These are phyloP conservation scores for Acleris holmiana DNA, from an alignment of 2,888 invertebrate genomes.

Conservation along the genomic window DNA sequence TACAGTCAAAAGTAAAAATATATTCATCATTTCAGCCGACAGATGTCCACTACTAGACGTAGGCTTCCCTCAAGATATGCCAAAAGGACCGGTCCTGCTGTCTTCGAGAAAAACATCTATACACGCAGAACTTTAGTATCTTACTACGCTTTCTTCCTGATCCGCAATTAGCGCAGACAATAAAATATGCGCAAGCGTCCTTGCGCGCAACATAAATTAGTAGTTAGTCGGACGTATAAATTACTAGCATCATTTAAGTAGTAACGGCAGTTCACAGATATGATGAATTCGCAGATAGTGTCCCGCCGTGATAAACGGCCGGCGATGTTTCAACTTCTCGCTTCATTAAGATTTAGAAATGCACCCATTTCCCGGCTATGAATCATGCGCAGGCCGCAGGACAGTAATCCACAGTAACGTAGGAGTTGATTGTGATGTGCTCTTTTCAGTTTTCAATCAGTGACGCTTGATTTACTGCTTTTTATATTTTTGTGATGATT, in stretches of 20 bases:
- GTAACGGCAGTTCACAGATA: constrained; percentile 39
- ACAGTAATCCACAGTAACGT: constrained; percentile 16
- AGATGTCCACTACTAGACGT: no score
- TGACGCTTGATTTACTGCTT: no score
- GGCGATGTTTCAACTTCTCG: constrained; percentile 46
- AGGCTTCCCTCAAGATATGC: no score
- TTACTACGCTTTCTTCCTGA: constrained; percentile 10
- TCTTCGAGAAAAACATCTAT: neutral
- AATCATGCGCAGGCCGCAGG: constrained; percentile 53
- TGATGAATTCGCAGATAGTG: constrained; percentile 49
- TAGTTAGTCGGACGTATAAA: constrained; percentile 42
- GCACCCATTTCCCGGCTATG: constrained; percentile 68
- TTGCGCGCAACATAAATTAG: constrained; percentile 44
- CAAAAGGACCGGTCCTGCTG: no score
- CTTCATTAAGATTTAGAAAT: constrained; percentile 59
- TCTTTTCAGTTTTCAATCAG: no score
- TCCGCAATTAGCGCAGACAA: constrained; percentile 36
- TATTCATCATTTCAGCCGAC: no score
- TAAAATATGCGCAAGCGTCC: constrained; percentile 39
- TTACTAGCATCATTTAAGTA: constrained; percentile 50
- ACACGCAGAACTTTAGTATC: neutral
- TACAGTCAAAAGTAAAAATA: no score
- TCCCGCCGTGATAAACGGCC: constrained; percentile 48
- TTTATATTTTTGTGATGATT: no score
- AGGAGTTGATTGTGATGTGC: constrained; percentile 22